phyloP scores from a whole-genome alignment of 2,888 invertebrate genomes.

The Eugnorisma glareosa region DNA sequence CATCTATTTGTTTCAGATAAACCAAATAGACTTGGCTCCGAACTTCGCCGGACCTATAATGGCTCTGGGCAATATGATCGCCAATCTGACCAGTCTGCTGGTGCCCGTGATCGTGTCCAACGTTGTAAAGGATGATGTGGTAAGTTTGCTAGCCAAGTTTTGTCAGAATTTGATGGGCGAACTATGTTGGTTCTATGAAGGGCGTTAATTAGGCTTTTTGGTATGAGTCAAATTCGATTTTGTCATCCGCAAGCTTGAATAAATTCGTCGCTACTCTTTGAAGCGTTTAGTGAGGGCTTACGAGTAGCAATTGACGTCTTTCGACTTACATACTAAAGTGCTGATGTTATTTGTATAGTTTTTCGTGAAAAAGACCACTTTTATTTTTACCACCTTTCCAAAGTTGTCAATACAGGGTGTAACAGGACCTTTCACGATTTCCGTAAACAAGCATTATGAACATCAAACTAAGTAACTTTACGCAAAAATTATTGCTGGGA shows the following conservation, averaged over 20 bases:
- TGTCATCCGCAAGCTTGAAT: background rate
- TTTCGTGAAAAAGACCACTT: background rate
- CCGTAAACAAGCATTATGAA: too few relatives aligned
- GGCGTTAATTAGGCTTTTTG: background rate
- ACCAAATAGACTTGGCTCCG: slow-evolving; percentile 95
- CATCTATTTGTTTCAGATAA: slow-evolving; percentile 87
- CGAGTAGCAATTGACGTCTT: background rate
- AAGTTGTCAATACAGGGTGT: background rate
- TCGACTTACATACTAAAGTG: background rate
- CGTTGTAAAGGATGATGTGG: slow-evolving; percentile 90
- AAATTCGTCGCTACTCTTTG: background rate
- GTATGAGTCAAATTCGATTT: background rate
- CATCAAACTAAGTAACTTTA: too few relatives aligned
- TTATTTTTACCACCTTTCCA: background rate
- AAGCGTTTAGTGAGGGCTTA: background rate
- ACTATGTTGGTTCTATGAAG: background rate
- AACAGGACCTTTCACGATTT: too few relatives aligned
- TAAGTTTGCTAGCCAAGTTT: slow-evolving; percentile 46
- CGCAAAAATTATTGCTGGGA: too few relatives aligned
- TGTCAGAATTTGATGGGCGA: background rate
- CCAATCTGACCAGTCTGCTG: slow-evolving; percentile 93
- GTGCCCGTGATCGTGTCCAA: slow-evolving; percentile 93
- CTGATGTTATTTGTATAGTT: background rate
- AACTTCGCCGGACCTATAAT: slow-evolving; percentile 95
- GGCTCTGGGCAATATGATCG: slow-evolving; percentile 94